Evolutionary conservation across 1,140 invertebrate genomes (phyloP).

Genomic region (Zaprionus tsacasi): DNA sequence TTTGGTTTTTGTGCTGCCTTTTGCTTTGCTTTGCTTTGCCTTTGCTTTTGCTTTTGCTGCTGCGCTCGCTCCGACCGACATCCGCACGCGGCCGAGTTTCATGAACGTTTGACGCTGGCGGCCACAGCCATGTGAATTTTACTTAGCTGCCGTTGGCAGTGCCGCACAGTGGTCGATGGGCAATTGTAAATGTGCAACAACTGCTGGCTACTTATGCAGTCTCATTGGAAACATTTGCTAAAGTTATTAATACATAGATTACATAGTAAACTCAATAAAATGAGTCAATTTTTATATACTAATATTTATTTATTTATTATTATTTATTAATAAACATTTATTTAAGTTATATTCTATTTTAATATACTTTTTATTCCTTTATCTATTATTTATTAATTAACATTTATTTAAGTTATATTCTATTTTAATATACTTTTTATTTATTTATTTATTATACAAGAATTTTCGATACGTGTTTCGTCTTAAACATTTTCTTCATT

Average conservation of each 20-base stretch:
- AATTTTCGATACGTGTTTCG: too few relatives aligned
- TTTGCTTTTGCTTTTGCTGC: constrained; percentile 21
- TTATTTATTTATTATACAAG: too few relatives aligned
- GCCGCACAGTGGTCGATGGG: constrained; percentile 30
- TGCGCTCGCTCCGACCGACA: constrained; percentile 51
- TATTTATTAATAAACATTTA: background rate
- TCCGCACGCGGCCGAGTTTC: constrained; percentile 77
- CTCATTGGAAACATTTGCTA: too few relatives aligned
- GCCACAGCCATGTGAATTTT: constrained; percentile 73
- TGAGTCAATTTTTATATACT: too few relatives aligned
- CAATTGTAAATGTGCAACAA: too few relatives aligned
- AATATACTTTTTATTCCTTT: background rate
- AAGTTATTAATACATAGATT: too few relatives aligned
- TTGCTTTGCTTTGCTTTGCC: background rate
- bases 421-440: background rate
- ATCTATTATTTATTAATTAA: too few relatives aligned
- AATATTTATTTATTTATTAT: too few relatives aligned
- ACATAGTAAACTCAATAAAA: too few relatives aligned
- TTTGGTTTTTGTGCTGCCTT: constrained; percentile 5
- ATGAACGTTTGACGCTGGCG: constrained; percentile 69
- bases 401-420: background rate
- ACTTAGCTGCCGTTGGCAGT: constrained; percentile 54
- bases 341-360: background rate
- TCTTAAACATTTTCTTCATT: too few relatives aligned
- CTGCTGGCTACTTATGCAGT: too few relatives aligned